Evolutionary conservation across 2,888 invertebrate genomes (phyloP), one percentile per base, ranked within the genome.

Genomic region (Lottia scabra): DNA sequence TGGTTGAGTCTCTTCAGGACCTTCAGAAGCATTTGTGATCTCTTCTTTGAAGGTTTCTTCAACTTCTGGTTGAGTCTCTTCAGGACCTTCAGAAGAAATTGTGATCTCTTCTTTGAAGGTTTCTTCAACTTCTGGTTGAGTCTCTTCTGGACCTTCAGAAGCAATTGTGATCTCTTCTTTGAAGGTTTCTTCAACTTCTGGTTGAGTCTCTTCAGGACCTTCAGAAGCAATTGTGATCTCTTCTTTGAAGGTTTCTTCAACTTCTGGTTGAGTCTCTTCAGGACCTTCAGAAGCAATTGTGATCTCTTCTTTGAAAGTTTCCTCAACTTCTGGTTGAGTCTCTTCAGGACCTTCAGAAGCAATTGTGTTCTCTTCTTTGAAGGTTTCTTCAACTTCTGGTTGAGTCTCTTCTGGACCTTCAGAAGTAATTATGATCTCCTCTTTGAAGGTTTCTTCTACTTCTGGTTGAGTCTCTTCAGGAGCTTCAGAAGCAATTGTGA

Each of bases 11-110:
- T 26, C 19, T 26, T 8, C 62, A 23, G 19, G 23, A 23, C 62
- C 23, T 62, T 26, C 62, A 62, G 19, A 6, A 23, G 62, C 19
- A 38, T 8, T 6, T 5, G 62, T 23, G 62, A 62, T 26, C 23
- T 62, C 62, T 62, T 26, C 19, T 26, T 19, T 26, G 19, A 26
- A 19, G 4, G 30, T 16, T 27, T 64, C 65, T 27, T 65, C 65
- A 19, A 27, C 65, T n/a, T 27, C 30, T 26, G 26, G n/a, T 30
- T 19, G n/a, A 65, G 15, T n/a, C 26, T 65, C 26, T 19, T 19
- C 65, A 62, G 72, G 74, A 48, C 70, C 27, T 46, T 74, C 73
- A 15, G 75, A 73, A 64, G 65, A 72, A 74, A 10, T 70, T 70
- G 56, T 70, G 71, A 30, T 43, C 66, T 48, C 48, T 65, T 48